phyloP scores from a whole-genome alignment of 2,113 vertebrate species.

The Loxodonta africana region DNA sequence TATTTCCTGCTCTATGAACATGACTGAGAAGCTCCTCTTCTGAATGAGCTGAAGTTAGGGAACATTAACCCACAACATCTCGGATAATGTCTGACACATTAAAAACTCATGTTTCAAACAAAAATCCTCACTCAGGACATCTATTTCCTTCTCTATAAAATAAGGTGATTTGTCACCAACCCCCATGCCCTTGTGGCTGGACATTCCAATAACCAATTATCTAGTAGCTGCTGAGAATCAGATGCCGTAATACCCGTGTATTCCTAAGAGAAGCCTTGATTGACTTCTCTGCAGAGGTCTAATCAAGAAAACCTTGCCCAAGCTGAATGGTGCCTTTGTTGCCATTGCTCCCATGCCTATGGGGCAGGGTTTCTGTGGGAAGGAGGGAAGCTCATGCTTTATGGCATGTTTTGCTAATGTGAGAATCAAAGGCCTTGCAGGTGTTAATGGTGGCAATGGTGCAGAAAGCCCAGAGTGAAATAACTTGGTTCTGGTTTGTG shows the following conservation, averaged over 20 bases:
- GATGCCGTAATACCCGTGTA: neutral
- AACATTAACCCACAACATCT: rapidly evolving
- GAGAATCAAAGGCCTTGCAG: constrained; percentile 84
- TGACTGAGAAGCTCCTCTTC: neutral
- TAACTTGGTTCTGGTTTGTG: neutral
- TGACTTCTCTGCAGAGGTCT: constrained; percentile 78
- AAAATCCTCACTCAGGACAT: neutral
- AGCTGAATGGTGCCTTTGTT: constrained; percentile 85
- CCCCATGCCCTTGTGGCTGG: neutral
- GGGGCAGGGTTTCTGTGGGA: constrained; percentile 81
- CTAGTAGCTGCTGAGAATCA: rapidly evolving
- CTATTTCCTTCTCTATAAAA: neutral
- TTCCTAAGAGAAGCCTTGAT: neutral
- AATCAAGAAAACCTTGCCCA: constrained; percentile 75
- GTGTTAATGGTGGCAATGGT: constrained; percentile 64
- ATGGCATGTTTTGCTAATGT: constrained; percentile 87
- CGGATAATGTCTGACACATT: neutral
- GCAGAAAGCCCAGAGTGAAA: constrained; percentile 59
- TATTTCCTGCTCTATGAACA: rapidly evolving
- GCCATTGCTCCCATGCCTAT: neutral
- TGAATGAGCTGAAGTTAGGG: neutral
- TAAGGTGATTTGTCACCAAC: rapidly evolving
- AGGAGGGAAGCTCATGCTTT: constrained; percentile 75
- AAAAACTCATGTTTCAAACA: neutral
- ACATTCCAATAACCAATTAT: neutral